phyloP scores from a whole-genome alignment of 1,140 invertebrate species.

The Euura lappo region DNA sequence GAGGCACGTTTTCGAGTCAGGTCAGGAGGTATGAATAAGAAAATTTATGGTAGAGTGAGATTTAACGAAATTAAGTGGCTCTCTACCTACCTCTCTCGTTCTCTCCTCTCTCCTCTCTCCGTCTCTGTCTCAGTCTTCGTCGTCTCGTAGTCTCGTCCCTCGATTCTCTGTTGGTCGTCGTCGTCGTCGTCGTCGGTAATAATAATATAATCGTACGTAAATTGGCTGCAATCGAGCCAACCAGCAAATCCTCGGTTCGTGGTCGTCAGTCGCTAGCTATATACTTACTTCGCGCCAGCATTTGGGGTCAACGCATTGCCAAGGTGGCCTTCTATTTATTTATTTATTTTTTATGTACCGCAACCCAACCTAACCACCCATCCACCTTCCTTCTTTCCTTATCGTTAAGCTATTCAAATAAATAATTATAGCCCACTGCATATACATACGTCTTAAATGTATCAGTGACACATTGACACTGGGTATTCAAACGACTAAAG shows the following conservation, averaged over 20 bases:
- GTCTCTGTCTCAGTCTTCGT: background rate
- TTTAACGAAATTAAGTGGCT: conserved; percentile 5
- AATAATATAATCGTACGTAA: conserved; percentile 5
- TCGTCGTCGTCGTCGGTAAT: background rate
- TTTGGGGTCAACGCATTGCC: conserved; percentile 6
- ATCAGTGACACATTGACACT: too few relatives aligned
- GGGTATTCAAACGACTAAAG: too few relatives aligned
- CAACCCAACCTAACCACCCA: background rate
- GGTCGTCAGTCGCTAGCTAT: background rate
- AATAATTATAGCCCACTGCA: too few relatives aligned
- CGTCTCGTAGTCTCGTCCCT: background rate
- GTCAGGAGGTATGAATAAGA: background rate
- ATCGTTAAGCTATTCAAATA: background rate
- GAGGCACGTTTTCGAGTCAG: background rate
- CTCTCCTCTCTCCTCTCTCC: background rate
- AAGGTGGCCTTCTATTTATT: background rate
- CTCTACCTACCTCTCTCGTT: background rate
- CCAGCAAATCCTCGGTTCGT: background rate
- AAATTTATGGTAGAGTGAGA: conserved; percentile 3
- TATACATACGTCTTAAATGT: too few relatives aligned
- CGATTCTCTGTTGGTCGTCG: background rate
- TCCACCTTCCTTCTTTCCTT: background rate
- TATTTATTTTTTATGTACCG: background rate
- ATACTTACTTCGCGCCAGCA: background rate
- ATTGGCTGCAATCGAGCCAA: background rate